A percentile compares a stretch with the other conserved stretches of the same genome.
Conservation (phyloP, 53 echinoderm and acorn worm species). For the Luidia sarsii region DNA sequence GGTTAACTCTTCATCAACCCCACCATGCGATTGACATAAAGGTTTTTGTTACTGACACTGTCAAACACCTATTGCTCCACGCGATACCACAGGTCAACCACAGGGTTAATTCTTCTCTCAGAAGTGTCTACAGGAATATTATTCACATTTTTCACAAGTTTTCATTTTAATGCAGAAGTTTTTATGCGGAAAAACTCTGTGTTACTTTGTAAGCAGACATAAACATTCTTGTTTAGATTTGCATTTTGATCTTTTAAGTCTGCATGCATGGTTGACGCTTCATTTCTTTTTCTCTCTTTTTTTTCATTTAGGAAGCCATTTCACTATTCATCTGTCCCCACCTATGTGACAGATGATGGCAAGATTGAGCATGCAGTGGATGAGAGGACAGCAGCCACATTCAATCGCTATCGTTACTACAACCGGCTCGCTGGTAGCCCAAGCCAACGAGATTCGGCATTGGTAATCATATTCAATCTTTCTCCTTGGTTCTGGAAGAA, state of each 20-base stretch:
- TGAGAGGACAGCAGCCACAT: conserved; percentile 70
- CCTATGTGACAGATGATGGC: conserved; percentile 59
- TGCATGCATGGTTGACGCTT: too few relatives aligned
- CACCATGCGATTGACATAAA: too few relatives aligned
- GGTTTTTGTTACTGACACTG: too few relatives aligned
- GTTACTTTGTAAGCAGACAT: background rate
- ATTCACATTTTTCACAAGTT: too few relatives aligned
- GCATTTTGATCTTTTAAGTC: background rate
- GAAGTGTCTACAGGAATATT: too few relatives aligned
- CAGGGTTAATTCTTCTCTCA: too few relatives aligned
- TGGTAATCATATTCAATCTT: conserved; percentile 74
- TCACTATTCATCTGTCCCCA: conserved; percentile 74
- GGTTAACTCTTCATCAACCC: too few relatives aligned
- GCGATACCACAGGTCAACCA: too few relatives aligned
- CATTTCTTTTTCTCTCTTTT: background rate
- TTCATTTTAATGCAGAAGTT: too few relatives aligned
- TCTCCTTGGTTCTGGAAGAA: too few relatives aligned
- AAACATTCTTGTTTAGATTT: background rate
- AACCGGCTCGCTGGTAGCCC: conserved; percentile 64
- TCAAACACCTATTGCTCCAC: too few relatives aligned
- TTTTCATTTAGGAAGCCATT: conserved; percentile 76
- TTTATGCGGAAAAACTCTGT: too few relatives aligned
- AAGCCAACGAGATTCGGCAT: conserved; percentile 43
- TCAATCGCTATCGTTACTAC: conserved; percentile 89
- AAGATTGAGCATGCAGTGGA: conserved; percentile 76